Base-by-base conservation (phyloP, 2,888 invertebrate genomes). In the Tachina grossa region DNA sequence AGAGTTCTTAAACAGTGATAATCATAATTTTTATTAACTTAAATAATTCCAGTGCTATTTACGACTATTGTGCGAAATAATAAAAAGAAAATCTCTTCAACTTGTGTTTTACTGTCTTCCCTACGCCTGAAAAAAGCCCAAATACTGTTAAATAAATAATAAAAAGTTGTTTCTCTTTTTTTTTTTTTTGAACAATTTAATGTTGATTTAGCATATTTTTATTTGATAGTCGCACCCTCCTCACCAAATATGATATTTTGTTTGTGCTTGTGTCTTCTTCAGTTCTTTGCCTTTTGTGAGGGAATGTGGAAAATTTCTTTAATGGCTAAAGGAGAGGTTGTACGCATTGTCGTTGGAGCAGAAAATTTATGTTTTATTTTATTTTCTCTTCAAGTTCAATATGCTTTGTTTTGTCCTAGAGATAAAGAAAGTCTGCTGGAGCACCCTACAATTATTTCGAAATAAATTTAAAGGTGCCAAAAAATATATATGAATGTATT, bases 11-110 rank as follows among this genome's bases (percentile, higher is more conserved):
- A 85, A 80, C 79, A 80, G 83, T 85, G 83, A 85, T 85, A 85
- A 85, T 85, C 79, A 85, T 85, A 85, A 83, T 83, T 83, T 83
- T 85, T 85, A 85, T 85, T 83, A 79, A 85, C 79, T 76, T 83
- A 55, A 85, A 83, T 75, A 83, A 57, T 76, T 80, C 66, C 53
- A 59, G 49, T 41, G 45, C 72, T 83, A 68, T 74, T 82, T 79
- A 65, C 61, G 74, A 83, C 14, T 11, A 22, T 81, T 85, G 59
- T 57, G 74, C 9, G 14, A 68, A 63, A 51, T 19, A 19, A 57
- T 49, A 61, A 51, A 72, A 65, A 22, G 31, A 63, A 51, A 71
- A 63, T 65, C 61, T 47, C 47, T 66, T 51, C 19, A 59, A 79
- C 75, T 39, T 59, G 49, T 69, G 49, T 69, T 63, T 68, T 47